These are phyloP conservation scores for Hypena proboscidalis DNA, from an alignment of 2,888 invertebrate genomes.

Conservation along the genomic window DNA sequence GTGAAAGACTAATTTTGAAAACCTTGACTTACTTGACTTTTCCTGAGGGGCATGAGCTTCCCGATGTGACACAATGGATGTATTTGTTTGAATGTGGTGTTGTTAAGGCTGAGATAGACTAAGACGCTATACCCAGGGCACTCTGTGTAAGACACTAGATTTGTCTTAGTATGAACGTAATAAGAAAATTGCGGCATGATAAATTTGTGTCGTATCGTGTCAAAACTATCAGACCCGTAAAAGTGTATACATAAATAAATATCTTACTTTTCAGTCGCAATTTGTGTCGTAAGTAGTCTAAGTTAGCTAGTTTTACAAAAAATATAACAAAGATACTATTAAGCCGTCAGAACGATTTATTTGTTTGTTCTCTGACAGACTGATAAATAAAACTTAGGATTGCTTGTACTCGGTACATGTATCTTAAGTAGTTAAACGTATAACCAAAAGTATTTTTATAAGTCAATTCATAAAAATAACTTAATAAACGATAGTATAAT, in stretches of 20 bases:
- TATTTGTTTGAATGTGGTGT: slow-evolving; percentile 23
- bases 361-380: slow-evolving; percentile 31
- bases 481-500: too few relatives aligned
- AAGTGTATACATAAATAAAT: too few relatives aligned
- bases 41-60: slow-evolving; percentile 15
- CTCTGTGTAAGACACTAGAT: too few relatives aligned
- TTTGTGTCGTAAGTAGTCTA: too few relatives aligned
- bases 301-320: too few relatives aligned
- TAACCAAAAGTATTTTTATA: slow-evolving; percentile 16
- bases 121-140: too few relatives aligned
- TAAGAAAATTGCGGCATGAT: too few relatives aligned
- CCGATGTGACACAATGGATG: slow-evolving; percentile 14
- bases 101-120: too few relatives aligned
- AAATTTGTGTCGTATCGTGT: too few relatives aligned
- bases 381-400: slow-evolving; percentile 37
- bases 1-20: slow-evolving; percentile 48
- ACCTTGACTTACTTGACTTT: slow-evolving; percentile 26
- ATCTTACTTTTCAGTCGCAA: too few relatives aligned
- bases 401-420: slow-evolving; percentile 12
- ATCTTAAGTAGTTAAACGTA: slow-evolving; percentile 14
- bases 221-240: too few relatives aligned
- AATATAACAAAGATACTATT: slow-evolving; percentile 30
- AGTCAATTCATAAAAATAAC: slow-evolving; percentile 6
- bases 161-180: too few relatives aligned
- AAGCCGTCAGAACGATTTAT: slow-evolving; percentile 1